These are phyloP conservation scores for Naso thynnoides DNA, from an alignment of 2,797 vertebrate species.

Conservation along the genomic window DNA sequence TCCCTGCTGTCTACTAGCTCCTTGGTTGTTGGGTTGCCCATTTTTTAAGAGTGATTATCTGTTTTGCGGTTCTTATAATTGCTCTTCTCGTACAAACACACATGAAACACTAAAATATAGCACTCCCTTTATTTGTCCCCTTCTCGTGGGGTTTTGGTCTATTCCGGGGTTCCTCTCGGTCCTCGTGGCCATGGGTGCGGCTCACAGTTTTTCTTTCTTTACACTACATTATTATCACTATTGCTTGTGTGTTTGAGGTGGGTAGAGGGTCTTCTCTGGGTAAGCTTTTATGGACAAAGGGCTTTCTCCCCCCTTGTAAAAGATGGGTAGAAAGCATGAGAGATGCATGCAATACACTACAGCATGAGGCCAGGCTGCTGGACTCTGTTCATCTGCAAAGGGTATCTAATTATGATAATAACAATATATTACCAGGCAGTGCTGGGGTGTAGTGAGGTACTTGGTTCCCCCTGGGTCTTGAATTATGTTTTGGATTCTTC, in stretches of 20 bases:
- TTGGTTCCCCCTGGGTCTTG: conserved; percentile 47
- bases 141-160: conserved; percentile 29
- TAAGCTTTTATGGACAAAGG: conserved; percentile 62
- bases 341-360: conserved; percentile 68
- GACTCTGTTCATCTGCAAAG: conserved; percentile 53
- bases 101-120: conserved; percentile 50
- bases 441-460: conserved; percentile 59
- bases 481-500: conserved; percentile 25
- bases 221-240: conserved; percentile 64
- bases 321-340: conserved; percentile 14
- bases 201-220: conserved; percentile 22
- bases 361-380: conserved; percentile 51
- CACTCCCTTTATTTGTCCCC: conserved; percentile 36
- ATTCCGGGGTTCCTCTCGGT: not conserved
- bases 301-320: conserved; percentile 57
- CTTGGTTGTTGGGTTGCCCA: conserved; percentile 36
- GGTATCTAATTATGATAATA: conserved; percentile 51
- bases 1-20: conserved; percentile 23
- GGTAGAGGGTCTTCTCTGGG: conserved; percentile 58
- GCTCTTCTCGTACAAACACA: conserved; percentile 59
- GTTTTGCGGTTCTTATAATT: conserved; percentile 47
- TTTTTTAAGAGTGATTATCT: conserved; percentile 11
- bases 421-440: conserved; percentile 53
- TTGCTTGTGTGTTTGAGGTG: conserved; percentile 54
- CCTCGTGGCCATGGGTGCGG: conserved; percentile 5